Base-by-base conservation (phyloP, 2,113 vertebrate species). In the Xyrauchen texanus region DNA sequence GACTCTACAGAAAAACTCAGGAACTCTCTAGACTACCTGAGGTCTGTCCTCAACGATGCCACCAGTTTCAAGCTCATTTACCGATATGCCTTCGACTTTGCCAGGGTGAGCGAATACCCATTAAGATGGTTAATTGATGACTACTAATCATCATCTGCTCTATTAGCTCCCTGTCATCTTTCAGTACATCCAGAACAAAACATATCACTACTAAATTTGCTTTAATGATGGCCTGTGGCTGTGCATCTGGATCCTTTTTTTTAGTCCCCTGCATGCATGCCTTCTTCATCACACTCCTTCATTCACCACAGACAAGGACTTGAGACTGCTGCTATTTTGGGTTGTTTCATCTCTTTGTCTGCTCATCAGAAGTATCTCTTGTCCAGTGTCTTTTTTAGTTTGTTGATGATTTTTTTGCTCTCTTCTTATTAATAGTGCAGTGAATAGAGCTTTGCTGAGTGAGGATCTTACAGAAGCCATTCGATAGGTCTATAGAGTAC, bases 61-160 rank as follows among this genome's bases (percentile, higher is more conserved):
- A 95, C 95, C 86, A 98, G 95, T 92, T 99, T 99, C 93, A 99
- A 99, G 90, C 98, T 98, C 92, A 98, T 99, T 93, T 99, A 99
- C 93, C 95, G 97, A 99, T 99, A 99, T 0, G 97, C 97, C 42
- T 99, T 99, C 93, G 98, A 99, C 89, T 99, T 99, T 91, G 98
- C 98, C 88, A 93, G 98, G 93, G 98, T 99, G 88, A 96, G 97
- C 95, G 82, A 1, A 63, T 42, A 0, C 49, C 34, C 11, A 44
- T 77, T 65, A 55, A 57, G 46, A 52, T 10, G 7, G 52, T 44
- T 72, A n/a, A 72, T 60, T 72, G 42, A 72, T 60, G 44, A 61
- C 46, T 44, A 21, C n/a, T 10, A 7, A 72, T 46, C 8, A 60
- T 42, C 1, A 0, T 60, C 5, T 9, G 15, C n/a, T 72, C 15